Evolutionary conservation across 2,113 vertebrate species (phyloP).

Genomic region (Colaptes auratus): DNA sequence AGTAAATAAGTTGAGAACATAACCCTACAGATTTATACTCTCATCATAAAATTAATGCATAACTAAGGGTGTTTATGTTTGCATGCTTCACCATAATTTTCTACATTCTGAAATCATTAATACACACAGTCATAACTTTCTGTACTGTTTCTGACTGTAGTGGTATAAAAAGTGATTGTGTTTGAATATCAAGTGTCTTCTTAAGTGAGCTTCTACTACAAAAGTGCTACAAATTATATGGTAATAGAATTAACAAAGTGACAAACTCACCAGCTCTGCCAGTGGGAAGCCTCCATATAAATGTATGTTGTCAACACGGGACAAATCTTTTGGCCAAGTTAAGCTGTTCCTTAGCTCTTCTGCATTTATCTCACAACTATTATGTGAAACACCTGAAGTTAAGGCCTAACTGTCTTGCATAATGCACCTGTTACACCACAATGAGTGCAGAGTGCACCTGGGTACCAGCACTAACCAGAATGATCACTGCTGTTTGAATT

Average conservation of each 20-base stretch:
- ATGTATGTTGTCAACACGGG: background rate
- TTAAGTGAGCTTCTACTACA: background rate
- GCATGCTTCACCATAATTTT: background rate
- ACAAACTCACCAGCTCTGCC: background rate
- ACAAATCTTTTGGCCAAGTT: background rate
- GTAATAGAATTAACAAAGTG: background rate
- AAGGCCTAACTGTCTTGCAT: background rate
- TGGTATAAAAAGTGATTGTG: background rate
- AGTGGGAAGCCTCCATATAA: background rate
- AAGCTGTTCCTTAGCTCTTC: background rate
- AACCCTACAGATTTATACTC: background rate
- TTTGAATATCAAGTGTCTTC: background rate
- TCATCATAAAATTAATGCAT: background rate
- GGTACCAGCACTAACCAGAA: background rate
- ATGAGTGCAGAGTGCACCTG: background rate
- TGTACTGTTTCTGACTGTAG: background rate
- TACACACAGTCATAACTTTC: background rate
- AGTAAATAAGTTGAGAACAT: background rate
- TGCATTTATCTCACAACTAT: background rate
- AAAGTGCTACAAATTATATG: background rate
- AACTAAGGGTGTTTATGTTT: background rate
- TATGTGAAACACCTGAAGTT: background rate
- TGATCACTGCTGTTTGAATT: background rate
- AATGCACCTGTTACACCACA: background rate
- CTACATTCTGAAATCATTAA: background rate